Percentiles rank a stretch among this genome's conserved stretches.
Evolutionary conservation across 2,888 invertebrate genomes (phyloP).

Genomic region (Artemia sinica): DNA sequence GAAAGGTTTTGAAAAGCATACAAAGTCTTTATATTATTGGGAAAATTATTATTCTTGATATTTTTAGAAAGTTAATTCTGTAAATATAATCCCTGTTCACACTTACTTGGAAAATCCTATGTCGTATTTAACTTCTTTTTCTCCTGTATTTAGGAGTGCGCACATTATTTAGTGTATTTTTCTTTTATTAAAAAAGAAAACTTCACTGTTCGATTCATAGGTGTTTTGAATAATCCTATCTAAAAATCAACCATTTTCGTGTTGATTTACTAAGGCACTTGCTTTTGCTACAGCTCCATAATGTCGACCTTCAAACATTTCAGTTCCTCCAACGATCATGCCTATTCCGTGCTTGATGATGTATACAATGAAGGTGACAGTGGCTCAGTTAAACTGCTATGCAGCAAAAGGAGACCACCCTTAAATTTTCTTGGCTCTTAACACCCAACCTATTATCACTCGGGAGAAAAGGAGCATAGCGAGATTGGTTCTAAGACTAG

Average conservation of each 20-base stretch:
- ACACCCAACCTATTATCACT: conserved; percentile 27
- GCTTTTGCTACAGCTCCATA: neutral
- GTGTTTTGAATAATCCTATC: too few species aligned
- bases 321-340: conserved; percentile 33
- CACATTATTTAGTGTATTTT: too few species aligned
- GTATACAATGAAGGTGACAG: conserved; percentile 29
- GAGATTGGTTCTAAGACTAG: conserved; percentile 41
- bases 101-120: too few species aligned
- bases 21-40: too few species aligned
- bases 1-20: too few species aligned
- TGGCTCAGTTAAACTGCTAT: conserved; percentile 30
- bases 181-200: too few species aligned
- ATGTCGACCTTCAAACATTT: neutral
- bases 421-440: conserved; percentile 28
- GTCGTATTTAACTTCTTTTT: too few species aligned
- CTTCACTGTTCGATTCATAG: too few species aligned
- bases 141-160: too few species aligned
- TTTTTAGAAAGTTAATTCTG: too few species aligned
- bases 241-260: neutral
- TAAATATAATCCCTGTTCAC: too few species aligned
- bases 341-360: conserved; percentile 31
- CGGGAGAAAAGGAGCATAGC: conserved; percentile 37
- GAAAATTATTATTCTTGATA: too few species aligned
- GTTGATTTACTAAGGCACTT: neutral
- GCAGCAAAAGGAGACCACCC: conserved; percentile 30